Percentiles rank a stretch among this genome's conserved stretches.
Evolutionary conservation across 2,888 invertebrate genomes (phyloP).

Genomic region (Tiliacea aurago): DNA sequence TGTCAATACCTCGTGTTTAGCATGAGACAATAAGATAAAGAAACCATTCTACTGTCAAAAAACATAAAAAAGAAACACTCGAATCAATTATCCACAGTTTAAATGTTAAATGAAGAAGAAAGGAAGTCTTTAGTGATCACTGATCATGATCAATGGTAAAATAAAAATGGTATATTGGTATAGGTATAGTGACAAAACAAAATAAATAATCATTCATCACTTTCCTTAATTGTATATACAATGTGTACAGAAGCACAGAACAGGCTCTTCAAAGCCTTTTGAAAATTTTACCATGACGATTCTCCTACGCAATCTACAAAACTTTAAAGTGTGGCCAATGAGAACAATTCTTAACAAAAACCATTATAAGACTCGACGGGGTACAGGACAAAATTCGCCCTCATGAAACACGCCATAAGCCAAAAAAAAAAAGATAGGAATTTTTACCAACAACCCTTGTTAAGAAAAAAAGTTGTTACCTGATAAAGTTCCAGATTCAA

Average conservation of each 20-base stretch:
- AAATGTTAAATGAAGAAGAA: slow-evolving; percentile 10
- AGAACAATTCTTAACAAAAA: slow-evolving; percentile 4
- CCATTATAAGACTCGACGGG: background rate
- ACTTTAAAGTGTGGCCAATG: background rate
- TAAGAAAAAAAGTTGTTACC: slow-evolving; percentile 43
- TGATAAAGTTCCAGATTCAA: slow-evolving; percentile 22
- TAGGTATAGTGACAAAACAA: background rate
- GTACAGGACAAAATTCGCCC: slow-evolving; percentile 25
- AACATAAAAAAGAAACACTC: background rate
- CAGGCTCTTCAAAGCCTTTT: slow-evolving; percentile 1
- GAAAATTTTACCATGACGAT: slow-evolving; percentile 3
- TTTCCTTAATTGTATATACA: background rate
- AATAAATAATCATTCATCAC: background rate
- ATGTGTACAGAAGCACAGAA: slow-evolving; percentile 5
- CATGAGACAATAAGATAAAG: background rate
- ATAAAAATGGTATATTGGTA: background rate
- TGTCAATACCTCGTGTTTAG: background rate
- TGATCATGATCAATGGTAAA: no score
- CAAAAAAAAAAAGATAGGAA: slow-evolving; percentile 19
- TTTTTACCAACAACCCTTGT: slow-evolving; percentile 41
- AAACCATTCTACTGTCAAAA: background rate
- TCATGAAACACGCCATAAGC: background rate
- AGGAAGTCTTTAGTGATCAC: slow-evolving; percentile 5
- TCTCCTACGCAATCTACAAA: background rate
- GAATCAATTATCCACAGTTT: slow-evolving; percentile 2